Evolutionary conservation across 2,113 vertebrate species (phyloP), one percentile per base, ranked within the genome.

Genomic region (Rhea pennata): DNA sequence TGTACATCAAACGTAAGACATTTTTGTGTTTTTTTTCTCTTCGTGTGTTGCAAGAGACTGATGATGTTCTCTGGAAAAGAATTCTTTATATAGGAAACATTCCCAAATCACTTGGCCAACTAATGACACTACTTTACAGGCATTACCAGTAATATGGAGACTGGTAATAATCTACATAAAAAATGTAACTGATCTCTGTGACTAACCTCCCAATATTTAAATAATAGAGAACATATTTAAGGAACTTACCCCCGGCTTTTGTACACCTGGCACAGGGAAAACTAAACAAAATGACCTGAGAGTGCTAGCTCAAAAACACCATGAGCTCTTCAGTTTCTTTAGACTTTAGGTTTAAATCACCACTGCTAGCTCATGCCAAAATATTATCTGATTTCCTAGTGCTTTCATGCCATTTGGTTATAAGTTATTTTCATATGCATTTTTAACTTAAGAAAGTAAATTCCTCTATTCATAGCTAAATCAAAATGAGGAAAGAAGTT

Each of bases 11-110:
- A 31, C 26, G 23, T 23, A 5, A 2, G 5, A 50, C 3, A 22
- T 0, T 26, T 51, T 53, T 31, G 26, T 40, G 36, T 6, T 12
- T n/a, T 8, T 65, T 61, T 48, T 23, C 50, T n/a, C 70, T 67
- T 6, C 1, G 0, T 7, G 5, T n/a, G n/a, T 12, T 36, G 10
- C 27, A n/a, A 0, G 1, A 58, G 75, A 70, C 19, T 9, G 10
- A 51, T 12, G 14, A 50, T 5, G 26, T 26, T 91, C 31, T 71
- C 51, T 19, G 14, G 66, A 53, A 33, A 36, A 85, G 44, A 71
- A 56, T 3, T 19, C 8, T 46, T 75, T 40, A 39, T 90, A 23
- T 27, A 61, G 29, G 36, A 21, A 69, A 65, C 36, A 64, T 42
- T 21, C 48, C 56, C 48, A 53, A 71, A 46, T 40, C n/a, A 36